A percentile compares a stretch with the other conserved stretches of the same genome.
Evolutionary conservation across 2,113 vertebrate genomes (phyloP).

Genomic region (Lucifuga dentata): DNA sequence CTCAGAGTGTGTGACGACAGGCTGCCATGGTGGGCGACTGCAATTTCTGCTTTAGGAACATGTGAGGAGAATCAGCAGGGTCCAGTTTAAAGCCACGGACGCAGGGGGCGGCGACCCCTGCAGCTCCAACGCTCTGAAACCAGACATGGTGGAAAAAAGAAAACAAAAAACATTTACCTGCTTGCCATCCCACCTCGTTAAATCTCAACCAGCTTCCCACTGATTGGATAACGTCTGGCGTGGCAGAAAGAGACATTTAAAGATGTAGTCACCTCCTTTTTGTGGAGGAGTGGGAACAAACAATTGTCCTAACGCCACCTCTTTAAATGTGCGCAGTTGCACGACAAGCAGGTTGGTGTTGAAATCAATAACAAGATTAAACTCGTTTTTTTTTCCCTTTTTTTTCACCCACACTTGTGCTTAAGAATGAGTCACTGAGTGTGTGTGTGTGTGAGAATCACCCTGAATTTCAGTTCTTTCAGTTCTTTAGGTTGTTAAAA

Average conservation of each 20-base stretch:
- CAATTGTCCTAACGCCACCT: constrained; percentile 20
- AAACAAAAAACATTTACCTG: constrained; percentile 42
- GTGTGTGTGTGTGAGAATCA: constrained; percentile 5
- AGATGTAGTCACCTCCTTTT: constrained; percentile 23
- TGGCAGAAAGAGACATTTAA: constrained; percentile 26
- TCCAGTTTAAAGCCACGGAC: constrained; percentile 44
- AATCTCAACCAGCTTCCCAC: not conserved
- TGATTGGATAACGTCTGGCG: constrained; percentile 25
- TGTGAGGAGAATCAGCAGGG: constrained; percentile 65
- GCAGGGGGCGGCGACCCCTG: constrained; percentile 17
- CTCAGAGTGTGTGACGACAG: constrained; percentile 65
- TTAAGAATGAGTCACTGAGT: constrained; percentile 53
- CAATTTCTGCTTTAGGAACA: constrained; percentile 66
- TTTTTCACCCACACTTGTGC: constrained; percentile 56
- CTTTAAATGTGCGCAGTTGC: constrained; percentile 45
- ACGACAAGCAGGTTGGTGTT: constrained; percentile 45
- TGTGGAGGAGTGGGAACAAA: constrained; percentile 40
- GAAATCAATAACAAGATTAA: constrained; percentile 55
- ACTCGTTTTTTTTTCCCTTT: constrained; percentile 29
- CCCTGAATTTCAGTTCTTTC: not conserved
- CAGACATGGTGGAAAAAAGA: not conserved
- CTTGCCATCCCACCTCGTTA: constrained; percentile 26
- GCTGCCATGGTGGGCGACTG: constrained; percentile 70
- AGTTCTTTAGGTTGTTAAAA: constrained; percentile 3
- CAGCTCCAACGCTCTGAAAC: constrained; percentile 25